Base-by-base conservation (phyloP, 1,140 invertebrate species). In the Drosophila ohnishii region DNA sequence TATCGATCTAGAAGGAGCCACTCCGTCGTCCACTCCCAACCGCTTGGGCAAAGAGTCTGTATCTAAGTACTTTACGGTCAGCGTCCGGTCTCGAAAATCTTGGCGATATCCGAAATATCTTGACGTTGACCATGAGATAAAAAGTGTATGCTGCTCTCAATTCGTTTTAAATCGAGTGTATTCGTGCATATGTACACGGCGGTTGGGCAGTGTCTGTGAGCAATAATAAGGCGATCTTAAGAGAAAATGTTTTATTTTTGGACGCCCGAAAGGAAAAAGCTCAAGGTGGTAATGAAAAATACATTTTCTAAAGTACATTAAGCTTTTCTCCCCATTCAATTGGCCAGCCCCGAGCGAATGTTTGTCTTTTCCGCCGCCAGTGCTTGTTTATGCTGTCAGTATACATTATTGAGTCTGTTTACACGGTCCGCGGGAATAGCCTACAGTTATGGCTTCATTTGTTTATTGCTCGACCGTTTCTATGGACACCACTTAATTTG, bases 201-300 rank as follows among this genome's bases (percentile, higher is more conserved):
- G 35, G 16, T 42, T 11, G 14, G 14, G 5, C 50, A 66, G 65
- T 66, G 62, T 66, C 34, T 44, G 65, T 66, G 65, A 69, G 65
- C 28, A 55, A 69, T 69, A 70, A 62, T 70, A 58, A 50, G 50
- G 74, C 72, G 48, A 53, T 66, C 79, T 80, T 86, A 75, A 87
- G 77, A 86, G 84, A 72, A 88, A 77, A 80, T 72, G 62, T 65
- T 88, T 80, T 88, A 88, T 84, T 88, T 88, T 78, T 83, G 71
- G 84, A 83, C 50, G 6, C 50, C 25, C 45, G 47, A 77, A 80
- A 69, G 62, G 65, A 72, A 78, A 86, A 88, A 88, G 84, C 84
- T 83, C 76, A 78, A 75, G 70, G 70, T 88, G 80, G 78, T 88
- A 83, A 87, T 87, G 62, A 83, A 86, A 81, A 65, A 50, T 65